phyloP scores from a whole-genome alignment of 2,888 invertebrate genomes.

The Acleris laterana region DNA sequence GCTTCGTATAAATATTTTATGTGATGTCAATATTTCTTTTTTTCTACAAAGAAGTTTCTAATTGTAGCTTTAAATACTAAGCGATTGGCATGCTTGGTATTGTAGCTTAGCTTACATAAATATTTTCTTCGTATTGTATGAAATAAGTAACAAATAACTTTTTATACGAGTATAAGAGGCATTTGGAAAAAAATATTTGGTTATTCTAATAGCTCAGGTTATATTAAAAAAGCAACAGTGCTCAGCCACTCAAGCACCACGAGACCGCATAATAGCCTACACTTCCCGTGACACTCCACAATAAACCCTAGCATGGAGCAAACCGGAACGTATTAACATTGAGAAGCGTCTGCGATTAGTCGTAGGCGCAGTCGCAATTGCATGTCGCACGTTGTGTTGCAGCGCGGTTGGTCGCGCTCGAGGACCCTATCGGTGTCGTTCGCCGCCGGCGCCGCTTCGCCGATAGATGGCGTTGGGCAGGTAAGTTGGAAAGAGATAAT shows the following conservation, averaged over 20 bases:
- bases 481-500: slow-evolving; percentile 53
- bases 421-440: slow-evolving; percentile 95
- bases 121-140: background rate
- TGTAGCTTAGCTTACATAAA: slow-evolving; percentile 28
- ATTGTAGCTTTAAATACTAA: slow-evolving; percentile 23
- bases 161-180: background rate
- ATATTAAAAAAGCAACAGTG: slow-evolving; percentile 2
- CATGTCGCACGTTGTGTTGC: slow-evolving; percentile 78
- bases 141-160: background rate
- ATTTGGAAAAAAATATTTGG: background rate
- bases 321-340: slow-evolving; percentile 35
- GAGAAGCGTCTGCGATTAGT: slow-evolving; percentile 42
- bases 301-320: slow-evolving; percentile 31
- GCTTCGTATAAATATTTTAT: slow-evolving; percentile 18
- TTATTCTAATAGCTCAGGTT: background rate
- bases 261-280: slow-evolving; percentile 1
- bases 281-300: slow-evolving; percentile 30
- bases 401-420: slow-evolving; percentile 94
- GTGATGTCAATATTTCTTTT: slow-evolving; percentile 17
- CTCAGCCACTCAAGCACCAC: slow-evolving; percentile 6
- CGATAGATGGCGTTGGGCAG: slow-evolving; percentile 89
- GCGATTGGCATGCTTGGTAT: slow-evolving; percentile 36
- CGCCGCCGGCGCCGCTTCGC: slow-evolving; percentile 90
- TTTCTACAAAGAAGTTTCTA: slow-evolving; percentile 21
- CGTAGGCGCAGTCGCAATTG: slow-evolving; percentile 55